phyloP scores from a whole-genome alignment of 2,797 vertebrate species.

The Nasua narica region DNA sequence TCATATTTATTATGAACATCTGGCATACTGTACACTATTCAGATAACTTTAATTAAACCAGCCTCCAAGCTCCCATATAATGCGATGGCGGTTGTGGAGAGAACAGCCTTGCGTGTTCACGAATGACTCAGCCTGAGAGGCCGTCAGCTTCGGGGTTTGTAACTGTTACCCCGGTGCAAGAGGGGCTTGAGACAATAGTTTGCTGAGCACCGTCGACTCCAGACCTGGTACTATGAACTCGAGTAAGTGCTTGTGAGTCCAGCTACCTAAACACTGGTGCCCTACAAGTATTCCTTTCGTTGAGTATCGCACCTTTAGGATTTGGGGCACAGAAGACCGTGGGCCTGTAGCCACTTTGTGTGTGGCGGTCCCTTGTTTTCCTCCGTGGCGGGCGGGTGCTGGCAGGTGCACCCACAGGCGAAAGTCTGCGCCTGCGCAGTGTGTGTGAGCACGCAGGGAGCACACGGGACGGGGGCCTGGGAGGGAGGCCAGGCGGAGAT shows the following conservation, averaged over 20 bases:
- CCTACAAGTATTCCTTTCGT: rapidly evolving
- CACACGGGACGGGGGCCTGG: rapidly evolving
- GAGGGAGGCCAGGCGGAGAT: not conserved
- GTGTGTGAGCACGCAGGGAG: rapidly evolving
- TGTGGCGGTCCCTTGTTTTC: rapidly evolving
- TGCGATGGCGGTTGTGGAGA: slow-evolving; percentile 71
- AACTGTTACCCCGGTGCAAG: slow-evolving; percentile 64
- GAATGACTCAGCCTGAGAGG: slow-evolving; percentile 71
- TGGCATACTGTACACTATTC: slow-evolving; percentile 83
- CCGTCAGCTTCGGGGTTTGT: slow-evolving; percentile 61
- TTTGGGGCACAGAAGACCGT: not conserved
- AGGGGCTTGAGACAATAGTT: slow-evolving; percentile 37
- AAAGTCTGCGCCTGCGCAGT: rapidly evolving
- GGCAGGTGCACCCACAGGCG: rapidly evolving
- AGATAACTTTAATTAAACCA: slow-evolving; percentile 86
- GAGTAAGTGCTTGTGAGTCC: rapidly evolving
- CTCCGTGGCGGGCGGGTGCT: rapidly evolving
- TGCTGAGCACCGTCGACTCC: slow-evolving; percentile 31
- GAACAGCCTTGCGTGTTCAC: slow-evolving; percentile 61
- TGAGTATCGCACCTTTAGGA: rapidly evolving
- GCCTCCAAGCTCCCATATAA: slow-evolving; percentile 84
- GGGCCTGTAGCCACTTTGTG: rapidly evolving
- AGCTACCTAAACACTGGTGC: rapidly evolving
- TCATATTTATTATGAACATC: slow-evolving; percentile 84
- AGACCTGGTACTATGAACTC: not conserved